Evolutionary conservation across 2,888 invertebrate species (phyloP).

Genomic region (Cryptocephalus primarius): DNA sequence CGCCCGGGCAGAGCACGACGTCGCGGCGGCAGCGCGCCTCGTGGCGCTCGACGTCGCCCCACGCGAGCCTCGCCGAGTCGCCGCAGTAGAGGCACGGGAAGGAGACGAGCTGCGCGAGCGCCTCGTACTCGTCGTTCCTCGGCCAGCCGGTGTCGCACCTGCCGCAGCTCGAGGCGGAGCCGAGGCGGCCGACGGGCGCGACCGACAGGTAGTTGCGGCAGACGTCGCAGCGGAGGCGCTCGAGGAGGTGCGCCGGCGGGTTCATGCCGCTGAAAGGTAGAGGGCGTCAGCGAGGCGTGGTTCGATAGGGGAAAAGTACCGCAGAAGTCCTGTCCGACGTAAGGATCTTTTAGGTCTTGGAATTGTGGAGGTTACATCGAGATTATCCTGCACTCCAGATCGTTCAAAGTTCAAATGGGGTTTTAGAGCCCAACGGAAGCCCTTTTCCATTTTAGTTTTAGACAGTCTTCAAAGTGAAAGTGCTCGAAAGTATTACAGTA

Average conservation of each 20-base stretch:
- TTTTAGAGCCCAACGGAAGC: too few relatives aligned
- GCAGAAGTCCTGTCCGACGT: too few relatives aligned
- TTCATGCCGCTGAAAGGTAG: neutral
- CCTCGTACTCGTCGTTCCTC: conserved; percentile 13
- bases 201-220: conserved; percentile 11
- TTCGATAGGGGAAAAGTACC: conserved; percentile 1
- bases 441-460: too few relatives aligned
- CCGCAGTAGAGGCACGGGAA: conserved; percentile 17
- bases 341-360: too few relatives aligned
- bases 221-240: conserved; percentile 7
- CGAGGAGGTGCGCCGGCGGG: neutral
- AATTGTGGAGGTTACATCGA: too few relatives aligned
- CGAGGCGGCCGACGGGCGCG: conserved; percentile 8
- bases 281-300: neutral
- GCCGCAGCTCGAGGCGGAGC: conserved; percentile 11
- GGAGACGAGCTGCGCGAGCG: conserved; percentile 8
- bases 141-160: conserved; percentile 12
- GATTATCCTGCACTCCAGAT: too few relatives aligned
- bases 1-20: conserved; percentile 8
- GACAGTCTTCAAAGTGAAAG: too few relatives aligned
- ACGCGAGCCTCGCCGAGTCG: conserved; percentile 3
- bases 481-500: too few relatives aligned
- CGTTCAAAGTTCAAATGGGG: too few relatives aligned
- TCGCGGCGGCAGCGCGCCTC: conserved; percentile 7
- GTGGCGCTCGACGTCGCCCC: conserved; percentile 8